These are phyloP conservation scores for Aphaenogaster floridana DNA, from an alignment of 1,140 invertebrate species.

Conservation along the genomic window DNA sequence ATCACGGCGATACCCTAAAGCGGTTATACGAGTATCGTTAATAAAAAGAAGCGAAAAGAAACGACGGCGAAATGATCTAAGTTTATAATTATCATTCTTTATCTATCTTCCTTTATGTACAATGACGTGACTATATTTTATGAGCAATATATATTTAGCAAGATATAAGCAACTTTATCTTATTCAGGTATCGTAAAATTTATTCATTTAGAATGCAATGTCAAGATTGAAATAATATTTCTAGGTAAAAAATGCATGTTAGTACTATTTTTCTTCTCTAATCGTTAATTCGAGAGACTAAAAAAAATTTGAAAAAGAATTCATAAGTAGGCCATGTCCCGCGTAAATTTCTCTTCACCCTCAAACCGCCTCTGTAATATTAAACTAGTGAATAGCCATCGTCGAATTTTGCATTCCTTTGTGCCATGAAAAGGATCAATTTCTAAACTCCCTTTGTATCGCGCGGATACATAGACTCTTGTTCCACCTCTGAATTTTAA, in stretches of 20 bases:
- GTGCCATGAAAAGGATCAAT: conserved; percentile 61
- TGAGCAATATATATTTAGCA: background rate
- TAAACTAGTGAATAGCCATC: conserved; percentile 63
- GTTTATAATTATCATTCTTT: conserved; percentile 2
- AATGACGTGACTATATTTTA: background rate
- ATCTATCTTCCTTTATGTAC: background rate
- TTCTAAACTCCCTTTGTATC: conserved; percentile 41
- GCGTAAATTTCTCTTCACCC: conserved; percentile 1
- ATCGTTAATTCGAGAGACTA: background rate
- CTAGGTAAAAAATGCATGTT: background rate
- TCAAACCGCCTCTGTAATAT: conserved; percentile 36
- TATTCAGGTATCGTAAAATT: background rate
- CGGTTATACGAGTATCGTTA: background rate
- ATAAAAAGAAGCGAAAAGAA: background rate
- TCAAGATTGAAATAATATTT: background rate
- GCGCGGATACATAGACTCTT: conserved; percentile 2
- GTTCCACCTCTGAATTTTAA: conserved; percentile 46
- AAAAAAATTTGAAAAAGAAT: conserved; percentile 3
- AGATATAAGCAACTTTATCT: background rate
- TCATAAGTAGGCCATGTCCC: conserved; percentile 20
- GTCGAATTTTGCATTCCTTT: conserved; percentile 69
- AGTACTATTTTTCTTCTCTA: background rate
- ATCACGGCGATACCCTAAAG: background rate
- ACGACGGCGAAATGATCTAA: background rate
- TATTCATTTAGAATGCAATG: conserved; percentile 16